These are phyloP conservation scores for Pempheris klunzingeri DNA, from an alignment of 2,797 vertebrate genomes.

Conservation along the genomic window DNA sequence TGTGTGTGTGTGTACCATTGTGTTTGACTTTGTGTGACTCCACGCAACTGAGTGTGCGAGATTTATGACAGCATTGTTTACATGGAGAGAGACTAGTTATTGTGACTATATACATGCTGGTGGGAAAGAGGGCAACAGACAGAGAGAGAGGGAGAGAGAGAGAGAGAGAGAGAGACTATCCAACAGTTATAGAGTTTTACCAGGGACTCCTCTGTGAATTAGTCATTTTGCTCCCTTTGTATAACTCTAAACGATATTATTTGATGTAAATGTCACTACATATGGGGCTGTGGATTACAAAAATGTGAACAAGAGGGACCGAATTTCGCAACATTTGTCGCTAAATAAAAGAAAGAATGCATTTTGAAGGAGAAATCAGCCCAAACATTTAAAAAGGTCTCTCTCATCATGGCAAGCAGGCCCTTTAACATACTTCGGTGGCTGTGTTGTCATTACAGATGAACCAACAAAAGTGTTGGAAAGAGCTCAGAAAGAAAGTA, in stretches of 20 bases:
- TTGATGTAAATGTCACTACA: neutral
- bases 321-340: neutral
- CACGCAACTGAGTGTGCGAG: neutral
- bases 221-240: neutral
- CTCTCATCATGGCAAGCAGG: too few relatives aligned
- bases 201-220: neutral
- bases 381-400: neutral
- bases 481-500: neutral
- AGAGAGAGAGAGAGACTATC: conserved; percentile 1
- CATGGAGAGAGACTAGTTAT: neutral
- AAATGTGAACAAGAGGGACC: neutral
- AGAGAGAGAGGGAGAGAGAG: neutral
- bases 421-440: neutral
- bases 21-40: conserved; percentile 39
- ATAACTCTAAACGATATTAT: neutral
- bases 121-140: neutral
- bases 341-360: neutral
- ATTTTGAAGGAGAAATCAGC: neutral
- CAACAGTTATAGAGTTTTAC: neutral
- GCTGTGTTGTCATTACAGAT: neutral
- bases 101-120: neutral
- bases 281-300: neutral
- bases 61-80: conserved; percentile 10
- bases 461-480: neutral
- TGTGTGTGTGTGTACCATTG: conserved; percentile 3